phyloP scores from a whole-genome alignment of 2,113 vertebrate genomes.

The Monarcha castaneiventris region DNA sequence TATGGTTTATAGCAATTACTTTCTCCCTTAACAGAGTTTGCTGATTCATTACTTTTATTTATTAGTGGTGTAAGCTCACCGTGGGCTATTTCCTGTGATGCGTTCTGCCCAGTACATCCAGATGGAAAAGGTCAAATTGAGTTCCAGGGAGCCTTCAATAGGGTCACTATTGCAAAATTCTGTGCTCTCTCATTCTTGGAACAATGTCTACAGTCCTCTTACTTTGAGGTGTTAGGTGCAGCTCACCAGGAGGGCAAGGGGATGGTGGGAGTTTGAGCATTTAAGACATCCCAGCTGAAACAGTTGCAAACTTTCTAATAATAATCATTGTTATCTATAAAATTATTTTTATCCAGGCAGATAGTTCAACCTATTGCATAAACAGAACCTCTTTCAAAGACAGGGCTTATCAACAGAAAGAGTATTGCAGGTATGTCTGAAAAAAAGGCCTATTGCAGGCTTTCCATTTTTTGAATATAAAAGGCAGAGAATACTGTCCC shows the following conservation, averaged over 20 bases:
- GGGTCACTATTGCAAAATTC: not conserved
- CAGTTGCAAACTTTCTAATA: not conserved
- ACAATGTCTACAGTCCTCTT: not conserved
- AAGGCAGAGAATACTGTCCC: not conserved
- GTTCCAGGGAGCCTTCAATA: not conserved
- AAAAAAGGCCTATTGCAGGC: not conserved
- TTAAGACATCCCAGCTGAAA: not conserved
- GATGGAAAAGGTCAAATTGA: not conserved
- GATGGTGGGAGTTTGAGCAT: not conserved
- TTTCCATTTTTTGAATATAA: not conserved
- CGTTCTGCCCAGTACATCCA: not conserved
- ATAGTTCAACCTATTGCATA: not conserved
- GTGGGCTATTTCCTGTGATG: not conserved
- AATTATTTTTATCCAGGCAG: not conserved
- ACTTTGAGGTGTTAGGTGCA: not conserved
- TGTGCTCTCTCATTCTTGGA: not conserved
- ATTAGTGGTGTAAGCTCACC: not conserved
- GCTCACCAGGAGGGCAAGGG: not conserved
- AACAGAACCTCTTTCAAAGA: not conserved
- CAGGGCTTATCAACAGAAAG: not conserved
- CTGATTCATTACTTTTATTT: not conserved
- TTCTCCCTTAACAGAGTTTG: not conserved
- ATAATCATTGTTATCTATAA: not conserved
- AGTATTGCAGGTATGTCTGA: not conserved
- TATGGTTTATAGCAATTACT: not conserved